phyloP scores from a whole-genome alignment of 2,888 invertebrate genomes.

The Drosophila setosimentum region DNA sequence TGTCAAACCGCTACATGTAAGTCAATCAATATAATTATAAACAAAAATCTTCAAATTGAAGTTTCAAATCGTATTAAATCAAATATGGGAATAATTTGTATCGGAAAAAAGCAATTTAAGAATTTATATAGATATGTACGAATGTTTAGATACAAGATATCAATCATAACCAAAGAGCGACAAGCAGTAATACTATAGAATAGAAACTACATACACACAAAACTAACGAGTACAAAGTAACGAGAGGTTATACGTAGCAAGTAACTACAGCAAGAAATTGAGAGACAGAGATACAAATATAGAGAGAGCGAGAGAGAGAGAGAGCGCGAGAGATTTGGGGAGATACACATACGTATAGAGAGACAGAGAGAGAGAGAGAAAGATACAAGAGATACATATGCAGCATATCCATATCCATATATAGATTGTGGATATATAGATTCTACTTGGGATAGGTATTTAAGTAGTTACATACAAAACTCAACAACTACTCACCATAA shows the following conservation, averaged over 20 bases:
- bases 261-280: conserved; percentile 30
- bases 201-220: conserved; percentile 28
- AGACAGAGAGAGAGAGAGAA: conserved; percentile 7
- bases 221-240: conserved; percentile 35
- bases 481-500: conserved; percentile 95
- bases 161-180: conserved; percentile 8
- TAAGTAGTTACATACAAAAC: conserved; percentile 65
- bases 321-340: background rate
- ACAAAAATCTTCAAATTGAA: conserved; percentile 4
- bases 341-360: conserved; percentile 20
- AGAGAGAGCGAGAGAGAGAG: conserved; percentile 2
- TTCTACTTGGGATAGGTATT: conserved; percentile 1
- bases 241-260: conserved; percentile 25
- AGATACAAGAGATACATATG: conserved; percentile 9
- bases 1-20: conserved; percentile 14
- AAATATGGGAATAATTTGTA: conserved; percentile 10
- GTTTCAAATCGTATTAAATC: conserved; percentile 20
- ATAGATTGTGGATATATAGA: background rate
- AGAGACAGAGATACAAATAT: conserved; percentile 5
- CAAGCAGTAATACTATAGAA: conserved; percentile 21
- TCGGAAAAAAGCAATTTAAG: conserved; percentile 18
- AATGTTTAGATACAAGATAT: conserved; percentile 6
- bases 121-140: conserved; percentile 14
- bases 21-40: conserved; percentile 29
- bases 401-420: background rate